Evolutionary conservation across 2,888 invertebrate species (phyloP).

Genomic region (Mythimna ferrago): DNA sequence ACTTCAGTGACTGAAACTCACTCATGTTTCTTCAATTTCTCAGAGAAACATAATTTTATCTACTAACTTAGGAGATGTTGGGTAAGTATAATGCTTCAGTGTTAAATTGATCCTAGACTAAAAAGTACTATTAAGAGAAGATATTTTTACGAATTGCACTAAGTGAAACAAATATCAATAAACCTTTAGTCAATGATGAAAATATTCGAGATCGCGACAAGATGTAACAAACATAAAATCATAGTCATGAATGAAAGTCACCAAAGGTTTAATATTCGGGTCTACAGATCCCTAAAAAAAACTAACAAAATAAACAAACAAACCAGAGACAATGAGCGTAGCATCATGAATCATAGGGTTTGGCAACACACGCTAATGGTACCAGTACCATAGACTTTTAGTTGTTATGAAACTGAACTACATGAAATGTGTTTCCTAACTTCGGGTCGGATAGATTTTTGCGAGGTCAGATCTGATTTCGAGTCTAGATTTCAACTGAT

Average conservation of each 20-base stretch:
- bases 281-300: conserved; percentile 61
- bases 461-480: conserved; percentile 38
- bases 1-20: too few relatives aligned
- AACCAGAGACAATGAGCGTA: conserved; percentile 77
- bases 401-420: conserved; percentile 79
- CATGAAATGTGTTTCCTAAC: conserved; percentile 65
- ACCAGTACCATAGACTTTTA: conserved; percentile 61
- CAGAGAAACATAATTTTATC: too few relatives aligned
- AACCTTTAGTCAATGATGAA: too few relatives aligned
- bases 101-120: too few relatives aligned
- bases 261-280: background rate
- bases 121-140: too few relatives aligned
- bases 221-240: background rate
- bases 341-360: conserved; percentile 82
- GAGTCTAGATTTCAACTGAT: conserved; percentile 36
- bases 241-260: background rate
- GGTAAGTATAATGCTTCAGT: too few relatives aligned
- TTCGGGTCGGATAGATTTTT: conserved; percentile 17
- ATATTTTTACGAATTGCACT: too few relatives aligned
- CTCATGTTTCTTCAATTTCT: too few relatives aligned
- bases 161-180: too few relatives aligned
- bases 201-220: background rate
- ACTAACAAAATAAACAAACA: conserved; percentile 66
- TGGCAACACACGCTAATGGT: conserved; percentile 81
- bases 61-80: too few relatives aligned